Evolutionary conservation across 2,888 invertebrate genomes (phyloP), one percentile per base, ranked within the genome.

Genomic region (Alcis repandata): DNA sequence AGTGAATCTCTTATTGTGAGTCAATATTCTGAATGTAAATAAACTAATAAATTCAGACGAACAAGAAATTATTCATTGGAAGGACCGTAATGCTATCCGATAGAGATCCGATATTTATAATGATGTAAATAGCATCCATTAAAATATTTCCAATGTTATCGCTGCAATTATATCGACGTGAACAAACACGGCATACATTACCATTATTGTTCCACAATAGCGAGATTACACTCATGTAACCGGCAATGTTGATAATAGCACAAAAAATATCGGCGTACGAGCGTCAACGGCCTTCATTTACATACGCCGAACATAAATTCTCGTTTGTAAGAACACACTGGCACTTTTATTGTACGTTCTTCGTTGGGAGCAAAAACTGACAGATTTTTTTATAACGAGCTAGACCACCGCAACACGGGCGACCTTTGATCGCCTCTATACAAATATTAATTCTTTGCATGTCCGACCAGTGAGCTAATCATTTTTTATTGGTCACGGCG

Each of bases 281-380:
- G 80, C 83, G 84, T 79, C 86, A 82, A 85, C 84, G 80, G 79
- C 77, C 83, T 81, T 87, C 85, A 93, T 93, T 93, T 91, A 84
- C 93, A 93, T 92, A 89, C 80, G 83, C 79, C 76, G 85, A 84
- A 86, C 91, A 91, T 93, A 92, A 92, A 92, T 93, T 90, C 92
- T 92, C 90, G 92, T 92, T 92, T 92, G 92, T 90, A 92, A 89
- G 91, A 90, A 90, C 90, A 85, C 84, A 84, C 85, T 91, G 90
- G 89, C 91, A 91, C 89, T 92, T 92, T 92, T 93, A 93, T 91
- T 91, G 91, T 91, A 83, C 84, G 84, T 85, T 84, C 83, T 87
- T 87, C 84, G 87, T 85, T 85, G 78, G 78, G 76, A 82, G 87
- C 86, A 90, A 91, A 91, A 83, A 79, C 80, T 84, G 84, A 79